Evolutionary conservation across 1,140 invertebrate genomes (phyloP), one percentile per base, ranked within the genome.

Genomic region (Sinella curviseta): DNA sequence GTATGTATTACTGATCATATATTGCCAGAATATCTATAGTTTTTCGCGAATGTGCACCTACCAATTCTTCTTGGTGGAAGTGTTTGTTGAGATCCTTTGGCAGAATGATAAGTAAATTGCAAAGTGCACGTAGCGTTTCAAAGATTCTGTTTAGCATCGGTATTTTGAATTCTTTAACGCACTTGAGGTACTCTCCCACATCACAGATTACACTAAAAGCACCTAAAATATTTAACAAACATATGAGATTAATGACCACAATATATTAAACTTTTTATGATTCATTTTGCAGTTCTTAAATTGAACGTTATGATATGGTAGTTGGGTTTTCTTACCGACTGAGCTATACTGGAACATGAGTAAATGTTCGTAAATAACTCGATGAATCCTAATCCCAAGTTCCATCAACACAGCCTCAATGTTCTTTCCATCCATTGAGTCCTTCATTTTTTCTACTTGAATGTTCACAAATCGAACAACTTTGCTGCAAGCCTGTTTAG

Each of bases 131-230:
- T 20, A 99, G 88, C 34, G 95, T 95, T 87, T 99, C 96, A 88
- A 99, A 99, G 28, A 98, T 88, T 57, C 93, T 92, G 28, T 91
- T 93, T 17, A 98, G 92, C 34, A 96, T 87, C 0, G 92, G 89
- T 35, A 94, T 90, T 78, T 92, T 89, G 84, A 95, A 90, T 83
- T 91, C 89, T 83, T 93, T 91, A 14, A 93, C 92, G 88, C 92
- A 95, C 86, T 92, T 95, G 35, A 96, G 89, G 86, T 93, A 92
- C 86, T 99, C 97, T 85, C 98, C 98, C 76, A 99, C 94, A 89
- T 99, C 98, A 88, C 96, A 99, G 81, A 99, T 97, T 0, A 95
- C 95, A 86, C 96, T 93, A 94, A 99, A 98, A 1, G 96, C 97
- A 77, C 96, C 94, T 94, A 85, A 80, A 82, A 78, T 60, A 12